Evolutionary conservation across 2,888 invertebrate genomes (phyloP), one percentile per base, ranked within the genome.

Genomic region (Ypsolopha scabrella): DNA sequence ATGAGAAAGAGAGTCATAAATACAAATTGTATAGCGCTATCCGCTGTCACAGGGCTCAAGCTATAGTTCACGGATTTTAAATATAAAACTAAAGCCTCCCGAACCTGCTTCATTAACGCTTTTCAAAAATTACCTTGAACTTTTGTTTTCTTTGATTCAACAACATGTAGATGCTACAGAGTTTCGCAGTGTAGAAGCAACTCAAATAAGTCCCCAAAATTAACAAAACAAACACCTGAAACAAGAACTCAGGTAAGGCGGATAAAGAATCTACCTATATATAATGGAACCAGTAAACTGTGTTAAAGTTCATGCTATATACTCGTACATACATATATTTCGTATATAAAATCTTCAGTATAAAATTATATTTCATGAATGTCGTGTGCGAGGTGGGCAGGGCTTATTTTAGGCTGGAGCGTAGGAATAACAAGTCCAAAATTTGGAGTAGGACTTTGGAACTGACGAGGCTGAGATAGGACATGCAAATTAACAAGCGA

Each of bases 111-210:
- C 8, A 38, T 38, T 10, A 38, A n/a, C 37, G 37, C 8, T 2
- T 10, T 2, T 38, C 2, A 3, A 51, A 43, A 54, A 56, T 54
- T 65, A 80, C 85, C 76, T 76, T 83, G 58, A 85, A 86, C 61
- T 43, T 41, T 10, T 43, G 41, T 58, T 67, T 78, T 55, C 85
- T 69, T 56, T 74, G 70, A 10, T 77, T 73, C 0, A 68, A 68
- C 14, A 83, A 67, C 53, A 80, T 62, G 56, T 75, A 83, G 35
- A 75, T 57, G 52, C 78, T 75, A 59, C 81, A 77, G 51, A 86
- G 68, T 59, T 67, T 77, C 2, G 82, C 76, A 3, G 69, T 69
- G 55, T 82, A 85, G 55, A 75, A 73, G 53, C 68, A 75, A 39
- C 61, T 60, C n/a, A 83, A 54, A 56, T 79, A 81, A 1, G 70